phyloP scores from a whole-genome alignment of 2,797 vertebrate species.

The Sternotherus odoratus region DNA sequence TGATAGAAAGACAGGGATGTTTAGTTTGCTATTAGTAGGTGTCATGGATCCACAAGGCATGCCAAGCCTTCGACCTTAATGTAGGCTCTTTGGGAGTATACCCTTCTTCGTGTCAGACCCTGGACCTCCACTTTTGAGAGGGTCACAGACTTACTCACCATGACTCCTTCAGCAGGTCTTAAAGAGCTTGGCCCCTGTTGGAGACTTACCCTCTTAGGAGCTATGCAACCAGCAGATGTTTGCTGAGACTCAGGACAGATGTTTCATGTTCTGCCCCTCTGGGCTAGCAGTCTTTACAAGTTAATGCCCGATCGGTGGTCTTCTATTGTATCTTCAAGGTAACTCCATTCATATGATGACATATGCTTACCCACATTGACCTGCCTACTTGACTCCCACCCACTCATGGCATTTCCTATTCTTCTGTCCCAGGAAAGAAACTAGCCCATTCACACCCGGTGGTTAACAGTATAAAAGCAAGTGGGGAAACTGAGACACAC shows the following conservation, averaged over 20 bases:
- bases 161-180: not conserved
- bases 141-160: not conserved
- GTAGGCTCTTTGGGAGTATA: not conserved
- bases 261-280: not conserved
- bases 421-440: not conserved
- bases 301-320: not conserved
- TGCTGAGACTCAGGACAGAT: not conserved
- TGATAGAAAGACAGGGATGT: slow-evolving; percentile 4
- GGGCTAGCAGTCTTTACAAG: not conserved
- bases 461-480: not conserved
- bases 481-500: not conserved
- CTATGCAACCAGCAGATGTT: not conserved
- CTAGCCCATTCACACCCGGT: not conserved
- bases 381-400: not conserved
- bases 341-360: not conserved
- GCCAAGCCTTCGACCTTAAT: not conserved
- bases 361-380: not conserved
- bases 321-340: not conserved
- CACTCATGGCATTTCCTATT: not conserved
- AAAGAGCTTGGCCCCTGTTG: not conserved
- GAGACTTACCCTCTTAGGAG: not conserved
- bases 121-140: not conserved
- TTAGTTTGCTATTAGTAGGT: not conserved
- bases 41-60: not conserved
- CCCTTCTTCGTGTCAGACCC: not conserved